Conservation (phyloP, 2,113 vertebrate genomes). For the Stegastes partitus region DNA sequence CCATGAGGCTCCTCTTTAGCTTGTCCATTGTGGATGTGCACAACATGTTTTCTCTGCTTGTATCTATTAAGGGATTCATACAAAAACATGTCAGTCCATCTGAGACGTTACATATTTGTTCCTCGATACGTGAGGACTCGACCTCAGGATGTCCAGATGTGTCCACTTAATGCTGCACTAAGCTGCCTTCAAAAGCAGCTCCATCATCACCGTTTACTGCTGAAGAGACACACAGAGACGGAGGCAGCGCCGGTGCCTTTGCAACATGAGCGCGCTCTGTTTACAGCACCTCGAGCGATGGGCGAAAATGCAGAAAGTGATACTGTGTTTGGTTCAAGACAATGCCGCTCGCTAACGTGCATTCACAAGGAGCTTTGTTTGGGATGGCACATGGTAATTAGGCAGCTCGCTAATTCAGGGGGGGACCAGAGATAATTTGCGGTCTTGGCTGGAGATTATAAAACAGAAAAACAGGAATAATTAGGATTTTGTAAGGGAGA, state of each 20-base stretch:
- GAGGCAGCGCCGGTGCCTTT: slow-evolving; percentile 5
- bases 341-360: slow-evolving; percentile 23
- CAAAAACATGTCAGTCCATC: slow-evolving; percentile 5
- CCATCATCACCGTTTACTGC: not conserved
- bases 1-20: not conserved
- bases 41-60: not conserved
- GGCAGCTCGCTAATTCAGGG: slow-evolving; percentile 36
- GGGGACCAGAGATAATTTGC: slow-evolving; percentile 44
- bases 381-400: slow-evolving; percentile 58
- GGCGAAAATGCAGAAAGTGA: slow-evolving; percentile 8
- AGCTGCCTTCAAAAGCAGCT: slow-evolving; percentile 14
- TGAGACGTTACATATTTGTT: not conserved
- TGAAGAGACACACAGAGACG: slow-evolving; percentile 2
- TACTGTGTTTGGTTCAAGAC: slow-evolving; percentile 20
- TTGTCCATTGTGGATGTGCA: not conserved
- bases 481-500: slow-evolving; percentile 8
- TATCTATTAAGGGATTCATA: not conserved
- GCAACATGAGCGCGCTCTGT: slow-evolving; percentile 11
- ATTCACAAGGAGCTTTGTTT: slow-evolving; percentile 51
- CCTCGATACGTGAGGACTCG: not conserved
- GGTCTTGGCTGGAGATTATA: slow-evolving; percentile 13
- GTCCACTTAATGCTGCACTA: slow-evolving; percentile 10
- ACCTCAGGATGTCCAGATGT: slow-evolving; percentile 9
- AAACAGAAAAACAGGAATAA: slow-evolving; percentile 1
- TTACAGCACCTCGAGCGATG: slow-evolving; percentile 4